Base-by-base conservation (phyloP, 1,140 invertebrate species). In the Bombus affinis region DNA sequence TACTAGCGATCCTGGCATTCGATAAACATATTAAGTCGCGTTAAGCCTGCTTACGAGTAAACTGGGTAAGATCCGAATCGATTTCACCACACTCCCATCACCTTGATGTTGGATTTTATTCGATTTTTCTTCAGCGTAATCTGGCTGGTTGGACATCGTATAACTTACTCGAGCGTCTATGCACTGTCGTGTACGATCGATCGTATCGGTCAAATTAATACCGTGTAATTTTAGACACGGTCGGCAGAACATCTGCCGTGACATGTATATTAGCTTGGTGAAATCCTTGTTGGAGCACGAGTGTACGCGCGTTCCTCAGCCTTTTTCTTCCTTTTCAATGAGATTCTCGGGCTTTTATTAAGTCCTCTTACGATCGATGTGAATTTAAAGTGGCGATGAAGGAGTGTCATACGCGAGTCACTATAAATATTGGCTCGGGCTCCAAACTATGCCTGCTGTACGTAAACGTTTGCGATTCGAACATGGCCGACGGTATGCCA, bases 401-500 rank as follows among this genome's bases (percentile, higher is more conserved):
- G 18, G 62, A 62, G 65, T 57, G 87, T 89, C 85, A 53, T 47
- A 77, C 57, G 77, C 71, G 81, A 79, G 42, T 42, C 81, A 57
- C 77, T 81, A 89, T 86, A 90, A 90, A 90, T 89, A 81, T 90
- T 89, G 70, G 66, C n/a, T 59, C 44, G 57, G 59, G 80, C 53
- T 83, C 35, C 76, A 66, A 78, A 85, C 80, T 78, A 68, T 28
- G 80, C 57, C 80, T 79, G 83, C 42, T 80, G 76, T 86, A 77
- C 81, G 89, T 85, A 90, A 90, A 90, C 89, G 89, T 88, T 90
- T 84, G 89, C 89, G 71, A 90, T 88, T 86, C 80, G 88, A 81
- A 81, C 86, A 76, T 81, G 89, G 81, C 65, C 70, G 88, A 86
- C 81, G 88, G 88, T 90, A 75, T 87, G 76, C 47, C 82, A 81